Conservation (phyloP, 2,797 vertebrate species). For the Leptatherina wallacei region DNA sequence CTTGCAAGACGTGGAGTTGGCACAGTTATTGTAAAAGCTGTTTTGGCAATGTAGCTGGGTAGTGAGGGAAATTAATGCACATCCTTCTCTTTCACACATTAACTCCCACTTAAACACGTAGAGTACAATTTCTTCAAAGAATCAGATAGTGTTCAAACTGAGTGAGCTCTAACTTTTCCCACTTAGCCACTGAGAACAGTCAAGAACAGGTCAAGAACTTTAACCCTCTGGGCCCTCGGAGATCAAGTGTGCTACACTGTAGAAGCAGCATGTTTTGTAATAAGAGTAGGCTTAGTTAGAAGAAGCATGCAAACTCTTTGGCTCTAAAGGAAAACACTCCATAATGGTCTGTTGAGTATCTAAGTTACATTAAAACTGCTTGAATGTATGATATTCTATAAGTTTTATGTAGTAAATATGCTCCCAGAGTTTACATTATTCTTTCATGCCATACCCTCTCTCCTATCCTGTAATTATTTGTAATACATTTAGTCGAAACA, state of each 20-base stretch:
- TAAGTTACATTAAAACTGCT: slow-evolving; percentile 27
- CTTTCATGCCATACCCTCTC: background rate
- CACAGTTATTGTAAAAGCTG: slow-evolving; percentile 17
- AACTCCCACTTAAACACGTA: slow-evolving; percentile 28
- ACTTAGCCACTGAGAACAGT: slow-evolving; percentile 55
- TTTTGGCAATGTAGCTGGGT: slow-evolving; percentile 13
- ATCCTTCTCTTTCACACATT: slow-evolving; percentile 28
- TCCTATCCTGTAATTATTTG: slow-evolving; percentile 13
- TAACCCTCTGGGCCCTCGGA: slow-evolving; percentile 47
- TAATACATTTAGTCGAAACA: slow-evolving; percentile 29
- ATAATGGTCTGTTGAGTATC: slow-evolving; percentile 7
- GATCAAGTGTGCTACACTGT: slow-evolving; percentile 49
- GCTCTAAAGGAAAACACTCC: slow-evolving; percentile 25
- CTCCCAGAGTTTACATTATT: slow-evolving; percentile 14
- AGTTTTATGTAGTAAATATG: slow-evolving; percentile 1
- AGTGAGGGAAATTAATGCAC: slow-evolving; percentile 16
- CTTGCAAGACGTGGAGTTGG: slow-evolving; percentile 14
- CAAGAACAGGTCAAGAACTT: slow-evolving; percentile 61
- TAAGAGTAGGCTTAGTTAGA: slow-evolving; percentile 41
- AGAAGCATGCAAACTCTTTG: slow-evolving; percentile 30
- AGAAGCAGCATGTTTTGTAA: slow-evolving; percentile 68
- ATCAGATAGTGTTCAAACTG: slow-evolving; percentile 23
- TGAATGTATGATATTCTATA: slow-evolving; percentile 1
- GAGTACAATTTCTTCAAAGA: slow-evolving; percentile 22
- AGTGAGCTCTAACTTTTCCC: slow-evolving; percentile 26